A percentile compares a stretch with the other conserved stretches of the same genome.
Conservation (phyloP, 2,888 invertebrate genomes). For the Matsumyia berberina region DNA sequence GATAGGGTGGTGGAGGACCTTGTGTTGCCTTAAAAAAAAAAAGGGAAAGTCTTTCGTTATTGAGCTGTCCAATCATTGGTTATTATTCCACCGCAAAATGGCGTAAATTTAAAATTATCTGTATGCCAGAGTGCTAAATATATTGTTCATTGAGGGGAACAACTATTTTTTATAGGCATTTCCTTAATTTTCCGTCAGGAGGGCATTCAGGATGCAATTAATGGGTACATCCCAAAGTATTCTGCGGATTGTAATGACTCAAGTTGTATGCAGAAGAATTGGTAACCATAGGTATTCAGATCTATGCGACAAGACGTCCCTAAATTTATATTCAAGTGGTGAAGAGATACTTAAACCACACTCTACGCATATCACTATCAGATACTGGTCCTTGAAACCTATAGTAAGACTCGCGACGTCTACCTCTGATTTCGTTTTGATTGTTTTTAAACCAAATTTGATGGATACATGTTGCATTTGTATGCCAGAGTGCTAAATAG, state of each 20-base stretch:
- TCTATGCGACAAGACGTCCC: too few species aligned
- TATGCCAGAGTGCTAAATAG: constrained; percentile 60
- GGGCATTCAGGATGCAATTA: constrained; percentile 67
- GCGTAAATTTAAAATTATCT: background rate
- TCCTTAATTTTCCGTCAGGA: constrained; percentile 68
- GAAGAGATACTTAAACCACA: too few species aligned
- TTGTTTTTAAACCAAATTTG: too few species aligned
- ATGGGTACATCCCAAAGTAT: constrained; percentile 61
- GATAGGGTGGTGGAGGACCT: constrained; percentile 93
- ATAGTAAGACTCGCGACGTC: background rate
- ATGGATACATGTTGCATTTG: too few species aligned
- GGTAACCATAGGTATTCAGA: too few species aligned
- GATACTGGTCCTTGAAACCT: background rate
- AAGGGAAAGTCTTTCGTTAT: background rate
- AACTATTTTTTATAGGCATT: constrained; percentile 53
- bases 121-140: constrained; percentile 58
- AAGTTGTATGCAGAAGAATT: background rate
- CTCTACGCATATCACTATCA: too few species aligned
- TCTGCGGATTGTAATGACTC: constrained; percentile 48
- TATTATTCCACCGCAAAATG: background rate
- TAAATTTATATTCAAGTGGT: too few species aligned
- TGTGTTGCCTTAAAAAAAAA: constrained; percentile 82
- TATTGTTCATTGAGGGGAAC: constrained; percentile 7
- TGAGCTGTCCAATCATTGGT: background rate
- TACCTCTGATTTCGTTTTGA: background rate